phyloP scores from a whole-genome alignment of 2,113 vertebrate genomes.

The Dryoscopus gambensis region DNA sequence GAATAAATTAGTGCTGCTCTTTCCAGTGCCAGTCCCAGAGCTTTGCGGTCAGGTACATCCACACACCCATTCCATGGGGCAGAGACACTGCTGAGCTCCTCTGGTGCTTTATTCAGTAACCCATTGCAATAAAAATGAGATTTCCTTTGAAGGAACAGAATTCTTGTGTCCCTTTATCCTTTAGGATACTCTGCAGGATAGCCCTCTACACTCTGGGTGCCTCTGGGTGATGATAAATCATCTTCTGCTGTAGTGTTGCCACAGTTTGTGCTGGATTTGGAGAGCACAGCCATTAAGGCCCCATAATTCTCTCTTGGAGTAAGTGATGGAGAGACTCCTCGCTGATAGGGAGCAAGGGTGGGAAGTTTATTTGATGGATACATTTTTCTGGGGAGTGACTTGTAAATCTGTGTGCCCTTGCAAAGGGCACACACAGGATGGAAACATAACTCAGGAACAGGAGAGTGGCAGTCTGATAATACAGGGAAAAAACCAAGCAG shows the following conservation, averaged over 20 bases:
- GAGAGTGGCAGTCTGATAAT: not conserved
- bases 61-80: not conserved
- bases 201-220: not conserved
- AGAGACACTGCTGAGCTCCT: not conserved
- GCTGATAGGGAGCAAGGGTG: not conserved
- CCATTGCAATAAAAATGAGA: not conserved
- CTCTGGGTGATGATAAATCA: not conserved
- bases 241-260: not conserved
- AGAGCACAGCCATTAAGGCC: not conserved
- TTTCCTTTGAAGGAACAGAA: not conserved
- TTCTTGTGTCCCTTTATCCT: not conserved
- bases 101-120: not conserved
- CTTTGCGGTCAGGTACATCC: not conserved
- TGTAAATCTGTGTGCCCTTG: slow-evolving; percentile 23
- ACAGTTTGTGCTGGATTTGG: not conserved
- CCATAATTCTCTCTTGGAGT: not conserved
- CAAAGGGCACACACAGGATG: not conserved
- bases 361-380: not conserved
- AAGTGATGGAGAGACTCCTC: not conserved
- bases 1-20: not conserved
- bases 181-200: not conserved
- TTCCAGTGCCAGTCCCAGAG: not conserved
- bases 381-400: not conserved
- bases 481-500: not conserved
- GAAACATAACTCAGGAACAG: not conserved